Evolutionary conservation across 2,888 invertebrate species (phyloP), one percentile per base, ranked within the genome.

Genomic region (Caenorhabditis plicata): DNA sequence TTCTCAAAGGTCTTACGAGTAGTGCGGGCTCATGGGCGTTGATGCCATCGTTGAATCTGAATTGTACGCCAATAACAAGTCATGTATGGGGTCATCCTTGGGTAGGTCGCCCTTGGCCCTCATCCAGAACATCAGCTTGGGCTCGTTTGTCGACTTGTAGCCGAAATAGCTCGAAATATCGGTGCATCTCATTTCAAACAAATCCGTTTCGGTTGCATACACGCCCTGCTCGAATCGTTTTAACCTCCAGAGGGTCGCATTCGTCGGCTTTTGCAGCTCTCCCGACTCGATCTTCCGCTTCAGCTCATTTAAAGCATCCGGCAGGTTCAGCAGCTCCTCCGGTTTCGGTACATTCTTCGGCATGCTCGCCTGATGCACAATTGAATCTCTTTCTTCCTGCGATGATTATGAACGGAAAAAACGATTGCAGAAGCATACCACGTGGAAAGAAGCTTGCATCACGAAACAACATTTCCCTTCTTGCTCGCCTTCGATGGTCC

Each of bases 401-500:
- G 11, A 33, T 19, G 8, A 32, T 44, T 32, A 17, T 32, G 3
- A 19, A 22, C 8, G 32, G 8, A 8, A 17, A 13, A 3, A 8
- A 44, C 7, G 4, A 23, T 20, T 11, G n/a, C 29, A 31, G 15
- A 17, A 41, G 36, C 51, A 29, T 3, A 74, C 73, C 36, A 64
- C 62, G 36, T 75, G 75, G 53, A 77, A 76, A 7, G 75, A 75
- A 11, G 69, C 61, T 53, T 78, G 75, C 20, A 72, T 56, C 5
- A 80, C 80, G 60, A 83, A 81, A 15, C 82, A 82, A 15, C 80
- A 69, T 32, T 78, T 64, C 1, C 81, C 83, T 27, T 82, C 77
- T 64, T 84, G 84, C n/a, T 80, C 75, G 1, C 83, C 83, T 61
- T 82, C 82, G 13, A 84, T 82, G n/a, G 54, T 60, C 27, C 72